These are phyloP conservation scores for Erinaceus europaeus DNA, from an alignment of 2,113 vertebrate genomes.

Conservation along the genomic window DNA sequence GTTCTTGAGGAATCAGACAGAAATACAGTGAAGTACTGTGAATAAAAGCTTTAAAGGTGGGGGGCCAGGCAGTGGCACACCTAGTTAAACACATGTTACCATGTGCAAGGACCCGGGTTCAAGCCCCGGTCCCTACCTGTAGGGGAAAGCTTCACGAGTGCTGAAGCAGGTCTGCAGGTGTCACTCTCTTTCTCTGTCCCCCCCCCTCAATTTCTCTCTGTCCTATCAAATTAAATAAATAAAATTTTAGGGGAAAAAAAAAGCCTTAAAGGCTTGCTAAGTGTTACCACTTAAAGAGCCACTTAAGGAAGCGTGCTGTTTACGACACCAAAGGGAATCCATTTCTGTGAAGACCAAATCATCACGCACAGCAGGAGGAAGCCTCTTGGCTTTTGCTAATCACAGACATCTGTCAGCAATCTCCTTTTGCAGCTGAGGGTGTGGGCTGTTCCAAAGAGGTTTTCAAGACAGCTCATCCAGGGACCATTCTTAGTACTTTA, in stretches of 20 bases:
- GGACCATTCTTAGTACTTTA: slow-evolving; percentile 14
- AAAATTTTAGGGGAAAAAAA: too few species aligned
- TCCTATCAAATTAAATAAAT: too few species aligned
- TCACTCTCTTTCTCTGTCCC: too few species aligned
- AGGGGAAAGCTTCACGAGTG: too few species aligned
- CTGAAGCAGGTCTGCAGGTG: too few species aligned
- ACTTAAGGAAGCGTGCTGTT: slow-evolving; percentile 58
- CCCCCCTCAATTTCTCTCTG: too few species aligned
- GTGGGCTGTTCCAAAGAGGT: slow-evolving; percentile 55
- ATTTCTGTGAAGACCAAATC: slow-evolving; percentile 66
- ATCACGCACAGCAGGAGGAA: slow-evolving; percentile 67
- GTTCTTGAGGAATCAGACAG: slow-evolving; percentile 45
- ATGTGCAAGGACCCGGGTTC: too few species aligned
- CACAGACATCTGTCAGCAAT: slow-evolving; percentile 34
- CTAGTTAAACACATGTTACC: too few species aligned
- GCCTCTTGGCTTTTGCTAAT: slow-evolving; percentile 61
- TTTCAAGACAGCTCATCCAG: slow-evolving; percentile 48
- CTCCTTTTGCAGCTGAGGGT: slow-evolving; percentile 48
- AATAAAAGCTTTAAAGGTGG: too few species aligned
- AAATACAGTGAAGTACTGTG: background rate
- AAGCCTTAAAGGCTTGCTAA: slow-evolving; percentile 44
- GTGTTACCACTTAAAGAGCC: slow-evolving; percentile 44
- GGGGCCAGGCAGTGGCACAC: too few species aligned
- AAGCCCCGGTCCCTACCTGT: too few species aligned
- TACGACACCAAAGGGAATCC: slow-evolving; percentile 31